Conservation (phyloP, 2,113 vertebrate species). For the Hydropotes inermis region DNA sequence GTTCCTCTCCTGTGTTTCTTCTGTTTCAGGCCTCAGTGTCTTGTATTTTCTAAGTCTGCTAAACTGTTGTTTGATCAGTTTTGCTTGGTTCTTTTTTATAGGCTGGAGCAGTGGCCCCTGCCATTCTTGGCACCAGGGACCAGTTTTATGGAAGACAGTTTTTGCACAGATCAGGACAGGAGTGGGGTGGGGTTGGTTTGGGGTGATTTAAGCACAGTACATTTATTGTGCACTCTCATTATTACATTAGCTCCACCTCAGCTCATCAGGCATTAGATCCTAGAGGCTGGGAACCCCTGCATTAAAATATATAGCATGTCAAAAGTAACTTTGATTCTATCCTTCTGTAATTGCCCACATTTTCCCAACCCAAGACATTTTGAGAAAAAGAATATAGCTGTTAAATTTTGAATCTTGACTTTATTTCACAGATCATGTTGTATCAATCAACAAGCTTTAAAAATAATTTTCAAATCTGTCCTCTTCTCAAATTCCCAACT, state of each 20-base stretch:
- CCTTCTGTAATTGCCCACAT: background rate
- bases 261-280: background rate
- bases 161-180: background rate
- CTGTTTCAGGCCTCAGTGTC: background rate
- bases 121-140: background rate
- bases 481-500: background rate
- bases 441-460: background rate
- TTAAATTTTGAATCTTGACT: background rate
- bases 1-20: background rate
- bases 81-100: background rate
- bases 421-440: background rate
- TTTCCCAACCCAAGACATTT: background rate
- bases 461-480: background rate
- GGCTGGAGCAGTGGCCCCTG: background rate
- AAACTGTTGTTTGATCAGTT: background rate
- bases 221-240: background rate
- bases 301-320: background rate
- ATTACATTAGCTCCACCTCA: background rate
- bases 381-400: background rate
- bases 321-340: background rate
- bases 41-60: background rate
- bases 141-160: background rate
- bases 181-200: background rate
- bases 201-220: background rate
- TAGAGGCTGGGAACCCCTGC: background rate